Evolutionary conservation across 1,140 invertebrate genomes (phyloP).

Genomic region (Zaprionus tsacasi): DNA sequence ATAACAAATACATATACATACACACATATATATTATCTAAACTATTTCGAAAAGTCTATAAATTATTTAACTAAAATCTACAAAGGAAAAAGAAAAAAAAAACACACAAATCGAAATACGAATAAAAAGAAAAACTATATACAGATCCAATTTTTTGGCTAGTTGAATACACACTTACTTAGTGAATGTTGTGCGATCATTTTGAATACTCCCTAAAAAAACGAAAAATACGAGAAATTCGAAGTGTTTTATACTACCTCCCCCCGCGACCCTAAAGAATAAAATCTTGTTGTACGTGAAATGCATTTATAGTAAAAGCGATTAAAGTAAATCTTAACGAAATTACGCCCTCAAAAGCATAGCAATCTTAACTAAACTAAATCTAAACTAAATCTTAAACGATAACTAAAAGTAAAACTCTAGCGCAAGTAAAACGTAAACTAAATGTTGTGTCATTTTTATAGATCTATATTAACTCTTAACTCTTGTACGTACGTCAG

Average conservation of each 20-base stretch:
- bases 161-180: constrained; percentile 63
- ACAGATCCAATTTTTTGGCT: constrained; percentile 47
- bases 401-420: constrained; percentile 48
- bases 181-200: constrained; percentile 72
- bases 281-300: constrained; percentile 76
- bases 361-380: constrained; percentile 48
- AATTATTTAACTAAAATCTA: constrained; percentile 72
- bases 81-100: constrained; percentile 30
- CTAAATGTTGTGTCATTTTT: constrained; percentile 79
- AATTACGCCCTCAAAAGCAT: constrained; percentile 29
- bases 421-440: constrained; percentile 66
- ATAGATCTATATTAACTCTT: constrained; percentile 54
- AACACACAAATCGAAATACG: not conserved
- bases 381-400: constrained; percentile 33
- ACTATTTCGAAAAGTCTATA: constrained; percentile 15
- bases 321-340: constrained; percentile 50
- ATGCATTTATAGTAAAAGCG: constrained; percentile 66
- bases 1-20: constrained; percentile 66
- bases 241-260: constrained; percentile 73
- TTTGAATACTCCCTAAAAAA: constrained; percentile 33
- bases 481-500: constrained; percentile 41
- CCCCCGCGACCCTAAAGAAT: not conserved
- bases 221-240: constrained; percentile 15
- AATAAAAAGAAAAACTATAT: constrained; percentile 19
- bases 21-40: constrained; percentile 33